Conservation (phyloP, 1,140 invertebrate species). For the Zaprionus capensis region DNA sequence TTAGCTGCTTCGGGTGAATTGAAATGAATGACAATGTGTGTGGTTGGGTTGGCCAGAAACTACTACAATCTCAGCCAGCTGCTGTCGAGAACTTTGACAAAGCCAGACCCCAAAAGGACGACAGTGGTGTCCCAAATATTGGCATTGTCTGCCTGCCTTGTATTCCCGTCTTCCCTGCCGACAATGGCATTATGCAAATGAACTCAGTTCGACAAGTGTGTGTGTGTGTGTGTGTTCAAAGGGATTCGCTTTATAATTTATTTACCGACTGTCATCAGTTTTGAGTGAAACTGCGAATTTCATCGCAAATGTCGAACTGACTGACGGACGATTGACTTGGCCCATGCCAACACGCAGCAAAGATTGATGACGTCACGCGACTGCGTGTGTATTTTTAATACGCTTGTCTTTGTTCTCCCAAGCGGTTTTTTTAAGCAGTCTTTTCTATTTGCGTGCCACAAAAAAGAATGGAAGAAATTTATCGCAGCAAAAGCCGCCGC, state of each 20-base stretch:
- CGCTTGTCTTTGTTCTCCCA: slow-evolving; percentile 2
- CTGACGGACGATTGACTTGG: slow-evolving; percentile 44
- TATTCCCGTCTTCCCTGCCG: neutral
- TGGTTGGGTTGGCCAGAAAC: neutral
- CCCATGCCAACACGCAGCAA: slow-evolving; percentile 35
- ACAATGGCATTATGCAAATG: slow-evolving; percentile 78
- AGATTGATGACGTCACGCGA: slow-evolving; percentile 67
- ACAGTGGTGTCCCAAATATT: neutral
- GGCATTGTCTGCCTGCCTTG: neutral
- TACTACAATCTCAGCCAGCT: slow-evolving; percentile 14
- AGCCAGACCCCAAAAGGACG: neutral
- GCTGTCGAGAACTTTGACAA: slow-evolving; percentile 25
- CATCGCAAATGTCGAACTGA: slow-evolving; percentile 12
- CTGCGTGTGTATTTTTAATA: slow-evolving; percentile 1
- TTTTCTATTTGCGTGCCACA: neutral
- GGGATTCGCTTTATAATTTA: slow-evolving; percentile 80
- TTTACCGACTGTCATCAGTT: slow-evolving; percentile 75
- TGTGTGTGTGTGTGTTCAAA: slow-evolving; percentile 52
- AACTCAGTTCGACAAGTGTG: slow-evolving; percentile 51
- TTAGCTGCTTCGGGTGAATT: neutral
- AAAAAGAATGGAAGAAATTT: slow-evolving; percentile 55
- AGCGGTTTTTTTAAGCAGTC: neutral
- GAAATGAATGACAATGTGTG: neutral
- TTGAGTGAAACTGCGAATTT: slow-evolving; percentile 47
- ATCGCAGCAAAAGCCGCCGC: slow-evolving; percentile 55